phyloP scores from a whole-genome alignment of 2,888 invertebrate species.

The Caenorhabditis plicata region DNA sequence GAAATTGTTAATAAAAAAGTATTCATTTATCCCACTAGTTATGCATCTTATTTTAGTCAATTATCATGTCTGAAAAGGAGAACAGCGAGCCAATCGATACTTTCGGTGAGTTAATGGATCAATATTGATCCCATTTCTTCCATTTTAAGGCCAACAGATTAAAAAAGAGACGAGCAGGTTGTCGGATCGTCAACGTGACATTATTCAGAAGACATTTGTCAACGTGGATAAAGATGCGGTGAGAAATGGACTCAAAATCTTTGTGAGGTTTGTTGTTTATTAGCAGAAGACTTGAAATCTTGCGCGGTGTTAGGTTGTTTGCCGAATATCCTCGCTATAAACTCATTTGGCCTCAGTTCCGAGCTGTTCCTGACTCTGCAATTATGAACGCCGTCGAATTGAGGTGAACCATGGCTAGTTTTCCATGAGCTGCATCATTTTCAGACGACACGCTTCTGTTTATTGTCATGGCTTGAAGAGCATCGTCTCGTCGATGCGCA shows the following conservation, averaged over 20 bases:
- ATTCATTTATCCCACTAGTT: too few species aligned
- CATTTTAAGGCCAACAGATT: conserved; percentile 39
- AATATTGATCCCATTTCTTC: not conserved
- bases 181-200: conserved; percentile 38
- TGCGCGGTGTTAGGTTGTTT: conserved; percentile 42
- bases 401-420: conserved; percentile 9
- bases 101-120: conserved; percentile 7
- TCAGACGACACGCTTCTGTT: conserved; percentile 47
- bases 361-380: conserved; percentile 58
- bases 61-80: conserved; percentile 19
- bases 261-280: conserved; percentile 34
- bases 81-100: conserved; percentile 13
- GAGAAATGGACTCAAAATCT: conserved; percentile 43
- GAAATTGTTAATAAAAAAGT: too few species aligned
- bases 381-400: conserved; percentile 58
- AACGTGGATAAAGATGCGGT: conserved; percentile 43
- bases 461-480: conserved; percentile 55
- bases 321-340: conserved; percentile 61
- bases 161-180: conserved; percentile 42
- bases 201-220: conserved; percentile 45
- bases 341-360: conserved; percentile 61
- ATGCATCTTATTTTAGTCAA: too few species aligned
- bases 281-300: not conserved
- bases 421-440: not conserved
- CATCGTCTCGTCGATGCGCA: conserved; percentile 59